phyloP scores from a whole-genome alignment of 1,140 invertebrate species.

The Sitodiplosis mosellana region DNA sequence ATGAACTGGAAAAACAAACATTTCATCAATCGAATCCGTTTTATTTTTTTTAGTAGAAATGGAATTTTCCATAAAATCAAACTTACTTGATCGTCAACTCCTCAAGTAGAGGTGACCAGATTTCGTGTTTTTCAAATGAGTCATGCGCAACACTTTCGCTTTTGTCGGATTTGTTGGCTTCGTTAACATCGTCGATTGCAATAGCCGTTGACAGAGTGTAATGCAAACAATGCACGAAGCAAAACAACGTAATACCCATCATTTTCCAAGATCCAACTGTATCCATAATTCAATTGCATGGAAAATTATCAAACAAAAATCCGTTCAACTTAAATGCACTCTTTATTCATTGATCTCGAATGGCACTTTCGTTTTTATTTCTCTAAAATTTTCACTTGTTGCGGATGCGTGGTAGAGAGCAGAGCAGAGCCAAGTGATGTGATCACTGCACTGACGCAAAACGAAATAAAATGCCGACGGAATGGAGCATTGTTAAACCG shows the following conservation, averaged over 20 bases:
- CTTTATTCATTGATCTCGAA: not conserved
- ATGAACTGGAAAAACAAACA: not conserved
- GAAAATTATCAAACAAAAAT: not conserved
- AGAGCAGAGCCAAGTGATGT: not conserved
- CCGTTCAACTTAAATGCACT: not conserved
- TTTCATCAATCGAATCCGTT: too few relatives aligned
- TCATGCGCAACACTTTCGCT: too few relatives aligned
- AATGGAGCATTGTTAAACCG: too few relatives aligned
- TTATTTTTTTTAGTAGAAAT: not conserved
- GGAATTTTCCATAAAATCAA: not conserved
- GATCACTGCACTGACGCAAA: too few relatives aligned
- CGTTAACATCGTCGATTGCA: too few relatives aligned
- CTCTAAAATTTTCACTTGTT: not conserved
- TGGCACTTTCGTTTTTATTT: not conserved
- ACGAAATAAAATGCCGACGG: too few relatives aligned
- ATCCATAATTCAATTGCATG: not conserved
- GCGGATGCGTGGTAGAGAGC: not conserved
- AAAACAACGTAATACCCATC: too few relatives aligned
- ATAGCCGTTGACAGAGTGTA: slow-evolving; percentile 4
- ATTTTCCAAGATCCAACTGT: too few relatives aligned
- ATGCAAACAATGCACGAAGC: too few relatives aligned
- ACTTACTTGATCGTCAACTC: slow-evolving; percentile 14
- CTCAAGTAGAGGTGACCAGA: slow-evolving; percentile 20
- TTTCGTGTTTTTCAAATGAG: slow-evolving; percentile 3
- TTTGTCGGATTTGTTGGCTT: too few relatives aligned